These are phyloP conservation scores for Nymphalis urticae DNA, from an alignment of 2,888 invertebrate genomes.

Conservation along the genomic window DNA sequence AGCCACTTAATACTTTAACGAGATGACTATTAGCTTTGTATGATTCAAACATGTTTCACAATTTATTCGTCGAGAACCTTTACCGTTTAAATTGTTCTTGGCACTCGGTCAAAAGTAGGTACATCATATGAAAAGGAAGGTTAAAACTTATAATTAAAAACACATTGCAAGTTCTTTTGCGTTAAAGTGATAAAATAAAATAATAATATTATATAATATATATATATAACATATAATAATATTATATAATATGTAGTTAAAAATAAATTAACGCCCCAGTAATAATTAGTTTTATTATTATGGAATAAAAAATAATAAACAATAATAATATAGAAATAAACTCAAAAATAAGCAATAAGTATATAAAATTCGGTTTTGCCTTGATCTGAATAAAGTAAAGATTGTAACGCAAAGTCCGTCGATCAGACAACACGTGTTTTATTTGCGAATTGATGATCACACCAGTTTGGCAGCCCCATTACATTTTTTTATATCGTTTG, in stretches of 20 bases:
- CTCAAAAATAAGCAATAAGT: slow-evolving; percentile 11
- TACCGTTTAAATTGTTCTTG: slow-evolving; percentile 25
- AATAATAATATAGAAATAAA: neutral
- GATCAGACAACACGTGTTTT: slow-evolving; percentile 45
- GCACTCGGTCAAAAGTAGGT: slow-evolving; percentile 24
- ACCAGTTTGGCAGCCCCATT: slow-evolving; percentile 46
- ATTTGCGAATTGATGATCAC: slow-evolving; percentile 48
- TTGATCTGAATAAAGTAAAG: slow-evolving; percentile 25
- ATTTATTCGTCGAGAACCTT: slow-evolving; percentile 25
- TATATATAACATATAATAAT: slow-evolving; percentile 1
- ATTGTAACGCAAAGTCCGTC: slow-evolving; percentile 32
- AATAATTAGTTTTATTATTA: neutral
- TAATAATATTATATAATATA: slow-evolving; percentile 1
- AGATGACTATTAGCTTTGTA: slow-evolving; percentile 32
- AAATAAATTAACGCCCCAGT: neutral
- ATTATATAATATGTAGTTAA: neutral
- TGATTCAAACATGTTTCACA: slow-evolving; percentile 33
- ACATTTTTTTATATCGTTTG: slow-evolving; percentile 41
- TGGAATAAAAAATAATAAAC: no score
- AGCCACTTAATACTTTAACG: slow-evolving; percentile 51
- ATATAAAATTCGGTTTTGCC: slow-evolving; percentile 10
- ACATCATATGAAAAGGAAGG: slow-evolving; percentile 23
- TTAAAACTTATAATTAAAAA: slow-evolving; percentile 13
- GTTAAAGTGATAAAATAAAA: neutral
- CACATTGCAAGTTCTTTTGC: neutral